Evolutionary conservation across 2,888 invertebrate species (phyloP).

Genomic region (Cheilosia scutellata): DNA sequence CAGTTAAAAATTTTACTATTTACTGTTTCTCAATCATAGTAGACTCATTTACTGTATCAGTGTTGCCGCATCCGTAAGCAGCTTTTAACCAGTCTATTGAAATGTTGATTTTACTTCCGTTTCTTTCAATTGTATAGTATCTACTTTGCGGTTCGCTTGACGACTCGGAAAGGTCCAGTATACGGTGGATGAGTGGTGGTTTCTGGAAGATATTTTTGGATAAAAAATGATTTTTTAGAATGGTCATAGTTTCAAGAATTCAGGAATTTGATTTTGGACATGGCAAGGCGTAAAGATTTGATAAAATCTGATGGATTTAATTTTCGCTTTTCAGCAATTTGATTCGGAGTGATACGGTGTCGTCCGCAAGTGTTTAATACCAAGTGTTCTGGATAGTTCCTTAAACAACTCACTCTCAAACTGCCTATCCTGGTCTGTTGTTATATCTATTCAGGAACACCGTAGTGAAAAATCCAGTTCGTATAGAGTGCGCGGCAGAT

Average conservation of each 20-base stretch:
- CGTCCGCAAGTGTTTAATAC: too few relatives aligned
- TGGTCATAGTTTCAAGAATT: background rate
- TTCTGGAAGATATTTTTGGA: background rate
- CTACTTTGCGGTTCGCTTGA: background rate
- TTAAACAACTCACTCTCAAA: background rate
- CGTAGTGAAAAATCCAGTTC: slow-evolving; percentile 49
- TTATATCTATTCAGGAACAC: slow-evolving; percentile 76
- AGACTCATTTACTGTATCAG: too few relatives aligned
- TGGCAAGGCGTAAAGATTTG: background rate
- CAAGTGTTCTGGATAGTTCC: background rate
- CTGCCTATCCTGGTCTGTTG: slow-evolving; percentile 81
- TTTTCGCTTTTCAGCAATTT: slow-evolving; percentile 74
- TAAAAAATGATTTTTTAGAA: background rate
- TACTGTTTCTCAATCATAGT: background rate
- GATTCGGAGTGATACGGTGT: slow-evolving; percentile 59
- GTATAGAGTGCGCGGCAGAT: slow-evolving; percentile 55
- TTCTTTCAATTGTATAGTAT: background rate
- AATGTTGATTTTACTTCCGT: background rate
- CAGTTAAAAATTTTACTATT: background rate
- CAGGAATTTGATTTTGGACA: background rate
- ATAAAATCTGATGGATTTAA: background rate
- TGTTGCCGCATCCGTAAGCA: background rate
- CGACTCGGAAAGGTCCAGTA: background rate
- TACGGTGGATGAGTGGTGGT: background rate
- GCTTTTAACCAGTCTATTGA: background rate